phyloP scores from a whole-genome alignment of 2,888 invertebrate genomes.

The Chydorus sphaericus region DNA sequence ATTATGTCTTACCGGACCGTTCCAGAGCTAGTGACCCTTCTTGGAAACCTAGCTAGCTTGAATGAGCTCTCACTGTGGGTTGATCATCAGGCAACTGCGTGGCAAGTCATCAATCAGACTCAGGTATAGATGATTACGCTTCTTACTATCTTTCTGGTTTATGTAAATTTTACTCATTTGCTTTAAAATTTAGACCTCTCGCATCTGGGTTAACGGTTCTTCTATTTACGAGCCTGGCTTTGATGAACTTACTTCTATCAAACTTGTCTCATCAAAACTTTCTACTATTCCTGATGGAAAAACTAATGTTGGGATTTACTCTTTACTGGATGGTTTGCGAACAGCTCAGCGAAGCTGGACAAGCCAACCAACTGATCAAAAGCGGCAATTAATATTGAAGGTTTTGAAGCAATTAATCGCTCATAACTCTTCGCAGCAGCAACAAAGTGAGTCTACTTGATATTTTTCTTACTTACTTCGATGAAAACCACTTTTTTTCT shows the following conservation, averaged over 20 bases:
- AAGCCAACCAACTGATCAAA: neutral
- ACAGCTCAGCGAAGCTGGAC: neutral
- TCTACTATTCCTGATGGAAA: neutral
- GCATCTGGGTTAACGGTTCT: constrained; percentile 1
- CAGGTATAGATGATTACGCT: constrained; percentile 4
- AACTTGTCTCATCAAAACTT: too few species aligned
- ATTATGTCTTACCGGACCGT: constrained; percentile 1
- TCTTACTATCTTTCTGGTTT: neutral
- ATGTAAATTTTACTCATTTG: neutral
- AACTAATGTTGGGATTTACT: neutral
- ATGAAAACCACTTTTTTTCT: neutral
- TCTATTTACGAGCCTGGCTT: neutral
- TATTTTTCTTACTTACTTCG: too few species aligned
- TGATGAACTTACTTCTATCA: neutral
- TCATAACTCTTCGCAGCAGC: too few species aligned
- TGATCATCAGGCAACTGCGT: neutral
- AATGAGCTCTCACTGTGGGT: constrained; percentile 7
- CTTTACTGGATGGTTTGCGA: neutral
- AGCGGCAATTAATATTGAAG: too few species aligned
- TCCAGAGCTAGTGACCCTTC: neutral
- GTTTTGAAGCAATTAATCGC: too few species aligned
- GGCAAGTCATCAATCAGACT: neutral
- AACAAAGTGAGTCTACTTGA: too few species aligned
- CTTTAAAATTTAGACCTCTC: neutral
- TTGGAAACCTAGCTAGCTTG: neutral